Conservation (phyloP, 2,888 invertebrate species). For the Alcis repandata region DNA sequence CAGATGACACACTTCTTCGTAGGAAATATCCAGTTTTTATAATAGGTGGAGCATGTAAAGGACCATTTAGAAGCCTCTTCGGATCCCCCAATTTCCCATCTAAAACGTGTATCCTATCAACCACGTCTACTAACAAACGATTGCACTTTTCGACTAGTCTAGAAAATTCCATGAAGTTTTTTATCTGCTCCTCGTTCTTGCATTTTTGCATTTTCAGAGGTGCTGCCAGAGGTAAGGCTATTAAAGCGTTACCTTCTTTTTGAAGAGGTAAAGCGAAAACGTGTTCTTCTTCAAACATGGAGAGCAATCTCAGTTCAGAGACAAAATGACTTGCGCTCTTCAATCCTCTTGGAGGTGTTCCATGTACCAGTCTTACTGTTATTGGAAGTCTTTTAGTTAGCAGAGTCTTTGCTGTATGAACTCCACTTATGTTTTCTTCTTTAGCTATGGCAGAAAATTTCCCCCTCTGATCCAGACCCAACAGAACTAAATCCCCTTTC, state of each 20-base stretch:
- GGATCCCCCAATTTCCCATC: slow-evolving; percentile 93
- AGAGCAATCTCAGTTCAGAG: slow-evolving; percentile 93
- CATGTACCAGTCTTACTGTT: slow-evolving; percentile 96
- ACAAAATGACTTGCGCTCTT: slow-evolving; percentile 94
- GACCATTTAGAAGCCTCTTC: slow-evolving; percentile 77
- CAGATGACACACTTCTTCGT: slow-evolving; percentile 92
- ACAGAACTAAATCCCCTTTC: slow-evolving; percentile 93
- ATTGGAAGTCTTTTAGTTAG: slow-evolving; percentile 96
- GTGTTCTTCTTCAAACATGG: slow-evolving; percentile 94
- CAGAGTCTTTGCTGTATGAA: slow-evolving; percentile 96
- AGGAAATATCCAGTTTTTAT: slow-evolving; percentile 90
- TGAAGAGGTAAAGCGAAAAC: slow-evolving; percentile 94
- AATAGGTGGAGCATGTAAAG: slow-evolving; percentile 77
- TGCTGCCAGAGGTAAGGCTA: slow-evolving; percentile 94
- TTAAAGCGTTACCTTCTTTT: slow-evolving; percentile 91
- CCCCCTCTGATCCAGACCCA: slow-evolving; percentile 95
- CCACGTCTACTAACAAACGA: slow-evolving; percentile 91
- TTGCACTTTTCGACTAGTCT: slow-evolving; percentile 92
- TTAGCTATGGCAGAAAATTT: slow-evolving; percentile 97
- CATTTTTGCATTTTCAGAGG: slow-evolving; percentile 94
- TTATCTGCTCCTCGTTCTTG: slow-evolving; percentile 93
- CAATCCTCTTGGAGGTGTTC: slow-evolving; percentile 93
- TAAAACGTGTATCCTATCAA: slow-evolving; percentile 93
- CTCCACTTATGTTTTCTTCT: slow-evolving; percentile 97
- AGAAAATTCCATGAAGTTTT: slow-evolving; percentile 91